A percentile compares a stretch with the other conserved stretches of the same genome.
Evolutionary conservation across 2,888 invertebrate genomes (phyloP).

Genomic region (Camponotus fellah): DNA sequence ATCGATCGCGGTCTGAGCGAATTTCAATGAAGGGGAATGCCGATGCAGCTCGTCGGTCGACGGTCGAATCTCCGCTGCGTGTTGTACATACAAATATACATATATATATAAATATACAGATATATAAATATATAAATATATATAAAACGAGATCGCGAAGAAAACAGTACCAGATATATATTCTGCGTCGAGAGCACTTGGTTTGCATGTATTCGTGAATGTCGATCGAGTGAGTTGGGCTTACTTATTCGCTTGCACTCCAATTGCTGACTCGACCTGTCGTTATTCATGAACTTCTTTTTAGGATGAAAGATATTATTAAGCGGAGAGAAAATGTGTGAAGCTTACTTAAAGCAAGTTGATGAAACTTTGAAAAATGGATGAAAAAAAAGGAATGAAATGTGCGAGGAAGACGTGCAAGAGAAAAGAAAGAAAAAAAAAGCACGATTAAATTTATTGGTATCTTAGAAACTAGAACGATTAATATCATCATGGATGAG

Average conservation of each 20-base stretch:
- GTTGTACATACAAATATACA: conserved; percentile 84
- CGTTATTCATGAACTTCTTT: conserved; percentile 82
- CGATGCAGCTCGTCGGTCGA: conserved; percentile 62
- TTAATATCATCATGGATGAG: not conserved
- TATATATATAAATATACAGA: conserved; percentile 77
- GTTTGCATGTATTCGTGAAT: conserved; percentile 80
- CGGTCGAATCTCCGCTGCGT: conserved; percentile 79
- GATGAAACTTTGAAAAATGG: conserved; percentile 1
- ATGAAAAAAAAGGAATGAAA: not conserved
- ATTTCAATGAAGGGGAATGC: conserved; percentile 6
- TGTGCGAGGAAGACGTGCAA: not conserved
- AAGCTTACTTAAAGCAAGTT: conserved; percentile 49
- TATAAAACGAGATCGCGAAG: conserved; percentile 81
- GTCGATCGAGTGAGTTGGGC: conserved; percentile 69
- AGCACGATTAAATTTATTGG: conserved; percentile 36
- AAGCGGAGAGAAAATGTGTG: conserved; percentile 68
- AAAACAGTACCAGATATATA: conserved; percentile 78
- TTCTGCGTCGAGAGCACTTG: conserved; percentile 82
- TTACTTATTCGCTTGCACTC: conserved; percentile 80
- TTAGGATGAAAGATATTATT: conserved; percentile 78
- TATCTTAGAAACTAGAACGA: not conserved
- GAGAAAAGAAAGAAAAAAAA: conserved; percentile 12
- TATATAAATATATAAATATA: conserved; percentile 80
- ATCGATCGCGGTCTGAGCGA: not conserved
- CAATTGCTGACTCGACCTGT: conserved; percentile 82